Evolutionary conservation across 2,113 vertebrate species (phyloP).

Genomic region (Rousettus leschenaultii): DNA sequence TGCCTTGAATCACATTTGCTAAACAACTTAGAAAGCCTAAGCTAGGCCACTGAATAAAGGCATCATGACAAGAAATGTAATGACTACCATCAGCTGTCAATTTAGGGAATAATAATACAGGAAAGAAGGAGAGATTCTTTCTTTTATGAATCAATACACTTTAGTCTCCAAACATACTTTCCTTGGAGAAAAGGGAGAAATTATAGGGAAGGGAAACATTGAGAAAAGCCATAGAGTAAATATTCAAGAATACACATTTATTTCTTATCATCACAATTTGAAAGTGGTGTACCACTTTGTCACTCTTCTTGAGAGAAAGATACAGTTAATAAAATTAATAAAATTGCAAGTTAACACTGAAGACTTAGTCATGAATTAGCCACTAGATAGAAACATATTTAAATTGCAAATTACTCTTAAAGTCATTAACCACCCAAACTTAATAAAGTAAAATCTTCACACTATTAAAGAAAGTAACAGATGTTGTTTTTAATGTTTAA

Average conservation of each 20-base stretch:
- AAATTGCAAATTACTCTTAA: constrained; percentile 70
- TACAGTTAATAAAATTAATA: constrained; percentile 71
- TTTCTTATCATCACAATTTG: constrained; percentile 15
- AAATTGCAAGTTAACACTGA: constrained; percentile 51
- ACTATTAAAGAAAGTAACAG: constrained; percentile 61
- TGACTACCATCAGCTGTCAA: not conserved
- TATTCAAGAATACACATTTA: not conserved
- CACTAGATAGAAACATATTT: constrained; percentile 45
- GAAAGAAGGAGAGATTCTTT: not conserved
- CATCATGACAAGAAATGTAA: not conserved
- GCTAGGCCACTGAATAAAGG: not conserved
- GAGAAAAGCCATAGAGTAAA: not conserved
- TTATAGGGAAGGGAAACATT: not conserved
- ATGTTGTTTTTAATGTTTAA: constrained; percentile 72
- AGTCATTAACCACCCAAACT: constrained; percentile 65
- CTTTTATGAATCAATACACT: not conserved
- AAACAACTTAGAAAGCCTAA: not conserved
- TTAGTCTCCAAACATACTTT: not conserved
- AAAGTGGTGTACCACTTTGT: constrained; percentile 6
- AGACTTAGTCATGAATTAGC: constrained; percentile 64
- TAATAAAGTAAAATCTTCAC: constrained; percentile 72
- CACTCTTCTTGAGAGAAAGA: constrained; percentile 19
- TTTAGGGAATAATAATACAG: not conserved
- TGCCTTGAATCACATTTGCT: not conserved
- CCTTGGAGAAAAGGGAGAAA: not conserved